These are phyloP conservation scores for Leptobrachium ailaonicum DNA, from an alignment of 2,113 vertebrate species.

Conservation along the genomic window DNA sequence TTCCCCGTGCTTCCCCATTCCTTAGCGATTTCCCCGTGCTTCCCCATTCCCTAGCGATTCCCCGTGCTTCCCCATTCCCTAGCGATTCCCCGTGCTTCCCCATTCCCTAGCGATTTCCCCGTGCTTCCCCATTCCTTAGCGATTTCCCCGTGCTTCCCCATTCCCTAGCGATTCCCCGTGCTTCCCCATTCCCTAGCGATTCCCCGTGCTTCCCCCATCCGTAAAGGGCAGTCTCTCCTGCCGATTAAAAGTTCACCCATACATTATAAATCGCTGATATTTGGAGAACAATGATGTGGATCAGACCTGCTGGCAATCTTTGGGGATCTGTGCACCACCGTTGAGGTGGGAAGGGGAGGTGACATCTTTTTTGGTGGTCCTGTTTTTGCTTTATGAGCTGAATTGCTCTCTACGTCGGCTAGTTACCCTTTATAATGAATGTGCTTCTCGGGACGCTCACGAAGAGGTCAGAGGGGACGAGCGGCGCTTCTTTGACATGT, in stretches of 20 bases:
- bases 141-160: too few species aligned
- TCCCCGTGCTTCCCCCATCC: too few species aligned
- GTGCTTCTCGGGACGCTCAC: slow-evolving; percentile 3
- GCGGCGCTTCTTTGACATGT: slow-evolving; percentile 23
- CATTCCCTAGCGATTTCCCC: too few species aligned
- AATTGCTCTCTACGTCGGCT: not conserved
- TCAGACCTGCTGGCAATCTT: slow-evolving; percentile 26
- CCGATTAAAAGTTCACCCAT: slow-evolving; percentile 49
- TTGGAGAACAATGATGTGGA: slow-evolving; percentile 46
- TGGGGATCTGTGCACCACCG: slow-evolving; percentile 24
- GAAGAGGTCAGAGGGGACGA: not conserved
- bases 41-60: too few species aligned
- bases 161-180: too few species aligned
- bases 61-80: too few species aligned
- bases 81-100: too few species aligned
- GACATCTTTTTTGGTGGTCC: not conserved
- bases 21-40: too few species aligned
- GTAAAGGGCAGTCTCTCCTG: slow-evolving; percentile 42
- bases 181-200: too few species aligned
- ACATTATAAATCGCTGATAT: slow-evolving; percentile 50
- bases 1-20: too few species aligned
- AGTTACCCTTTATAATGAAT: not conserved
- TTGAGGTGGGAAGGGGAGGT: not conserved
- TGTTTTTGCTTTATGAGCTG: slow-evolving; percentile 10
- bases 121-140: too few species aligned